Percentiles rank a stretch among this genome's conserved stretches.
phyloP scores from a whole-genome alignment of 2,888 invertebrate species.

The Lasioglossum zephyrum region DNA sequence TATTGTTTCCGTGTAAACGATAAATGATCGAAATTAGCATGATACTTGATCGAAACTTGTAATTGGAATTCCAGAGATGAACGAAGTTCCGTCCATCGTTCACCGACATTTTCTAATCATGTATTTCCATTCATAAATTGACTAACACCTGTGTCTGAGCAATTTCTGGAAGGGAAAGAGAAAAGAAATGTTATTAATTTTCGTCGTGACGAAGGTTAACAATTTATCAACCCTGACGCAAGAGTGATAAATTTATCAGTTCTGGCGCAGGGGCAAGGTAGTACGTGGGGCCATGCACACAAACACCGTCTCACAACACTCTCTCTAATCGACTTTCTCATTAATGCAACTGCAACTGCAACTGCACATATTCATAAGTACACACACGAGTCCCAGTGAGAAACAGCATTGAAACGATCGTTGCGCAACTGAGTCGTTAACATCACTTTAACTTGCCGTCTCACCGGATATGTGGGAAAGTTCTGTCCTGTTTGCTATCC shows the following conservation, averaged over 20 bases:
- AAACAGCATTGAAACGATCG: not conserved
- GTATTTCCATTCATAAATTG: conserved; percentile 9
- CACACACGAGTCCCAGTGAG: conserved; percentile 13
- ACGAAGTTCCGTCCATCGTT: not conserved
- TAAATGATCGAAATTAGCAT: not conserved
- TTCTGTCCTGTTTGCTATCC: not conserved
- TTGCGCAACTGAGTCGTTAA: conserved; percentile 3
- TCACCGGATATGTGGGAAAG: conserved; percentile 13
- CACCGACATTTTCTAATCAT: not conserved
- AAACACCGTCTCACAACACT: conserved; percentile 30
- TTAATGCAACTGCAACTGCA: conserved; percentile 27
- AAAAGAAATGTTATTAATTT: conserved; percentile 9
- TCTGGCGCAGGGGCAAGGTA: conserved; percentile 50
- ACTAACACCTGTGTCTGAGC: conserved; percentile 8
- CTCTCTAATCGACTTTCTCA: conserved; percentile 51
- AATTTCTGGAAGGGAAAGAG: not conserved
- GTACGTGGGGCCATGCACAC: conserved; percentile 36
- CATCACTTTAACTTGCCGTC: conserved; percentile 5
- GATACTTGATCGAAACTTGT: not conserved
- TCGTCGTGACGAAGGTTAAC: conserved; percentile 26
- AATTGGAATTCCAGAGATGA: not conserved
- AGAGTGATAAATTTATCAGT: conserved; percentile 55
- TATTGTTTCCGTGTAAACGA: not conserved
- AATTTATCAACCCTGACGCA: conserved; percentile 61
- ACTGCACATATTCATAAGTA: conserved; percentile 12